Evolutionary conservation across 2,797 vertebrate species (phyloP), one percentile per base, ranked within the genome.

Genomic region (Oreochromis grahami): DNA sequence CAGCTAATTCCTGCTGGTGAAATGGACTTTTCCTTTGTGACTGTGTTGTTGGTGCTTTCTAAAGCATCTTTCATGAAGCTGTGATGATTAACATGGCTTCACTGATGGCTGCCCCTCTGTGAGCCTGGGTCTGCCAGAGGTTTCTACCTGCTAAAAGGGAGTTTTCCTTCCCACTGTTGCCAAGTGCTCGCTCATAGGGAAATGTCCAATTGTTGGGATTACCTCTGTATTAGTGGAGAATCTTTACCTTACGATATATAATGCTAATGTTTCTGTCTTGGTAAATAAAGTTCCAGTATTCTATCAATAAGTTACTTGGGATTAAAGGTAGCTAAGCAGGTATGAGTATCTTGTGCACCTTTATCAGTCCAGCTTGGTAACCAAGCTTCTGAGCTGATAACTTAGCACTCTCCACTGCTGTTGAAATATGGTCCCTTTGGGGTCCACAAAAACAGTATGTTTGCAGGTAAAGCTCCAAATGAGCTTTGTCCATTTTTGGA

Each of bases 301-400:
- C 0, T 13, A 1, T 65, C 13, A 36, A 3, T 21, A 1, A 38
- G 19, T 2, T 65, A 65, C 0, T 21, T 14, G 4, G 60, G 19
- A 65, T 65, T 65, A 65, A 65, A 2, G 58, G 32, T 60, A 51
- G 50, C 19, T 11, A 21, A 21, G 11, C 60, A 41, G 12, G 34
- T 21, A 8, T 1, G 19, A n/a, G 19, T 38, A 65, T 41, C n/a
- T 65, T 7, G 2, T 65, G 32, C 60, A 65, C 19, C 60, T 65
- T 65, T 3, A 5, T 63, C 17, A 65, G 34, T 38, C 11, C 60
- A 65, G 34, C 60, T 38, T 0, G 11, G 11, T 8, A 21, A 2
- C 60, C 4, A 38, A 21, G 60, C 60, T 65, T 65, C 60, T 21
- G 19, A 41, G 34, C n/a, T 41, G 34, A 65, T 38, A 65, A 38